Evolutionary conservation across 2,113 vertebrate species (phyloP), one percentile per base, ranked within the genome.

Genomic region (Ctenomys sociabilis): DNA sequence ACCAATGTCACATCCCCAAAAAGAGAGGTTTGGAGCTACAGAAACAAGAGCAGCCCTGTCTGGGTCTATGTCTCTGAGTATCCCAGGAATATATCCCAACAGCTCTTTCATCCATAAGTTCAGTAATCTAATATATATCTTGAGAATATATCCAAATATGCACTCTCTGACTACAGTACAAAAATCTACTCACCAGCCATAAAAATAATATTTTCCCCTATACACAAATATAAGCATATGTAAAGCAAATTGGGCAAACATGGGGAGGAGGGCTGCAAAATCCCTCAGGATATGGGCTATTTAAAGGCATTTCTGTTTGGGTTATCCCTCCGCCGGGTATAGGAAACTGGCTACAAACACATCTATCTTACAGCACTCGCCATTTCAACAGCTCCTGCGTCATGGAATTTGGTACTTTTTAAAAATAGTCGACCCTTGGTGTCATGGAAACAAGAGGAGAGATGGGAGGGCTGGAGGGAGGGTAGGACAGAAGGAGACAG

Each of bases 381-480:
- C 93, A 97, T 91, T 97, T 98, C 97, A 95, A 95, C 94, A 92
- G 96, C 94, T 98, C 97, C 97, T 97, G 96, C 98, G 98, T 98
- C 98, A 98, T 96, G 97, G 97, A 98, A 98, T 24, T 30, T 83
- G 94, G 97, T 98, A 94, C 96, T 97, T 98, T 98, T 98, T 98
- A 98, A 98, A 99, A 98, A 98, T 98, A 98, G 96, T 97, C 78
- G 97, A 98, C 94, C 98, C 98, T 96, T 96, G 95, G 96, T 95
- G 97, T 92, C 97, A 97, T 97, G 97, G 97, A 97, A 98, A 94
- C 96, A 97, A 96, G 91, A 97, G 92, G 94, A 75, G 66, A 89
- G 77, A 63, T 28, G 43, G 82, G 92, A 57, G 68, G 64, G 87
- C 12, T 63, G 24, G 40, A 35, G 26, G 37, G 49, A 66, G 12